Evolutionary conservation across 2,888 invertebrate species (phyloP).

Genomic region (Cecidostiba fungosa): DNA sequence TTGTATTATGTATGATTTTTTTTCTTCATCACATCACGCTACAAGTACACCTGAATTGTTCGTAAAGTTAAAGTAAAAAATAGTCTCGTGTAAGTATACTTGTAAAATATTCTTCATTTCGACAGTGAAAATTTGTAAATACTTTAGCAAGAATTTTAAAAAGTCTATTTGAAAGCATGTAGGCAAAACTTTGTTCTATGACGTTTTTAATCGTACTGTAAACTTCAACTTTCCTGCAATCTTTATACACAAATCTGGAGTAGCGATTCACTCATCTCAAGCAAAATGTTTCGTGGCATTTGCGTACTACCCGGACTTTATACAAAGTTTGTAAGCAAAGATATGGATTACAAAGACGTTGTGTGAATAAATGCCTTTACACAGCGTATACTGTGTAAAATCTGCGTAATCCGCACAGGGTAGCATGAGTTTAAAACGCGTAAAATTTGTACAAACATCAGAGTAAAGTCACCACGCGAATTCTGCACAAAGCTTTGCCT

Average conservation of each 20-base stretch:
- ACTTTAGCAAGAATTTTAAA: too few relatives aligned
- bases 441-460: neutral
- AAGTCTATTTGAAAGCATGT: neutral
- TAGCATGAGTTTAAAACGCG: neutral
- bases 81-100: constrained; percentile 18
- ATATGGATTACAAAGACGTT: constrained; percentile 29
- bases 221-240: neutral
- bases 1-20: constrained; percentile 32
- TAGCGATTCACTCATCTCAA: neutral
- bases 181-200: neutral
- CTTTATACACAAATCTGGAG: neutral
- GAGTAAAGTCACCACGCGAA: neutral
- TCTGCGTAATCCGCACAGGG: constrained; percentile 3
- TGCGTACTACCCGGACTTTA: neutral
- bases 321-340: constrained; percentile 37
- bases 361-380: constrained; percentile 2
- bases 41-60: constrained; percentile 17
- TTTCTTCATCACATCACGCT: constrained; percentile 18
- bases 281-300: neutral
- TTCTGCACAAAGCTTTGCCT: constrained; percentile 10
- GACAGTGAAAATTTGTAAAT: constrained; percentile 1
- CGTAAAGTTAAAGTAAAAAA: neutral
- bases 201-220: neutral
- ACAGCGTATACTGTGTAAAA: neutral
- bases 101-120: constrained; percentile 18